These are phyloP conservation scores for Drosophila atripex DNA, from an alignment of 2,888 invertebrate genomes.

Conservation along the genomic window DNA sequence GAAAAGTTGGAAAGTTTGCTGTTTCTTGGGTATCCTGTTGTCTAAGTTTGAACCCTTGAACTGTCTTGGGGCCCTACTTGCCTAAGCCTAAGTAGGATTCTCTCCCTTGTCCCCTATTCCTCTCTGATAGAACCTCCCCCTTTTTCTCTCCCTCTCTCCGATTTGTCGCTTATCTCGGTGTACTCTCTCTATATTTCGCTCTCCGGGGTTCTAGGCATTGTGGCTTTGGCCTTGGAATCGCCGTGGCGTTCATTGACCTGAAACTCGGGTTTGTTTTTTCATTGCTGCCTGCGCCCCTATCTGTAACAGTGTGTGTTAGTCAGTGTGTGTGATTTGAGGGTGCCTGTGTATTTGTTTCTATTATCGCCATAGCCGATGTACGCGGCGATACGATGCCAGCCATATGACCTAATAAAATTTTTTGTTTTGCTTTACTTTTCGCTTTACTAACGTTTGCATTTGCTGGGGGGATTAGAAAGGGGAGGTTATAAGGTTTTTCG, in stretches of 20 bases:
- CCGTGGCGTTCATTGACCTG: slow-evolving; percentile 76
- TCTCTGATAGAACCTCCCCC: background rate
- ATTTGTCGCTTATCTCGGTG: slow-evolving; percentile 11
- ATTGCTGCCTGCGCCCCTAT: slow-evolving; percentile 50
- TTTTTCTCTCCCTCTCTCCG: slow-evolving; percentile 7
- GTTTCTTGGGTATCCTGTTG: background rate
- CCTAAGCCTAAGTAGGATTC: background rate
- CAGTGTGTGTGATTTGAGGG: slow-evolving; percentile 26
- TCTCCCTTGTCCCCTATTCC: background rate
- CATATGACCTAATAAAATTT: slow-evolving; percentile 73
- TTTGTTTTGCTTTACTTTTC: slow-evolving; percentile 36
- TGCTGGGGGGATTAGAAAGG: slow-evolving; percentile 3
- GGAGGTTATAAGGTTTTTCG: background rate
- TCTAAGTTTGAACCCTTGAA: background rate
- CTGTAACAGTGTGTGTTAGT: slow-evolving; percentile 21
- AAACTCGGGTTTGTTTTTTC: slow-evolving; percentile 56
- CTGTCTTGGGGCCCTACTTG: no score
- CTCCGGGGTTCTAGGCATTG: slow-evolving; percentile 57
- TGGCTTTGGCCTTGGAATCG: slow-evolving; percentile 82
- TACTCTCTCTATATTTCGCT: slow-evolving; percentile 22
- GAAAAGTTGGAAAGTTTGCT: background rate
- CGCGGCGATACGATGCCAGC: slow-evolving; percentile 66
- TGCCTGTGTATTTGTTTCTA: slow-evolving; percentile 64
- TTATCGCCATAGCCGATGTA: slow-evolving; percentile 72
- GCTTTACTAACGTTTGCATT: no score